Evolutionary conservation across 35 echinoderm and acorn worm species (phyloP).

Genomic region (Eucidaris tribuloides): DNA sequence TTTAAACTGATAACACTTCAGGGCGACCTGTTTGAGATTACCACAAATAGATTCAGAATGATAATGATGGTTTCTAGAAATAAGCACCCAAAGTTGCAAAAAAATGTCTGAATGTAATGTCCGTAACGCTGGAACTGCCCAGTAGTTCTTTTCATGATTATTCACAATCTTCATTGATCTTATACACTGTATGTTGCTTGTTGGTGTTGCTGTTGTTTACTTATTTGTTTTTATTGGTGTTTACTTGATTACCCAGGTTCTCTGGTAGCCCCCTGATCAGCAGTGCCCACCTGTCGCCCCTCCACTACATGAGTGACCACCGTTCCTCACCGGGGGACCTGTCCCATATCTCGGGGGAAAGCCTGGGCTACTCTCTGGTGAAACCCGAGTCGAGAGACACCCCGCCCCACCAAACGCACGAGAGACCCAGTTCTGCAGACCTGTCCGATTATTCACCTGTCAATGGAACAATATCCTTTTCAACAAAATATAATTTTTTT

Average conservation of each 20-base stretch:
- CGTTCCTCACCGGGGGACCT: slow-evolving; percentile 31
- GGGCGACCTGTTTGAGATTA: too few relatives aligned
- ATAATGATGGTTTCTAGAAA: too few relatives aligned
- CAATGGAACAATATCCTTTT: slow-evolving; percentile 97
- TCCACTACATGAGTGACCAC: slow-evolving; percentile 44
- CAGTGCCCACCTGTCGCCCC: not conserved
- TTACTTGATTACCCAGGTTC: slow-evolving; percentile 20
- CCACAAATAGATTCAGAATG: too few relatives aligned
- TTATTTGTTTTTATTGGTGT: too few relatives aligned
- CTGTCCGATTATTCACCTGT: slow-evolving; percentile 70
- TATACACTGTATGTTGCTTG: too few relatives aligned
- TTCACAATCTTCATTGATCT: too few relatives aligned
- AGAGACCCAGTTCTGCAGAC: slow-evolving; percentile 50
- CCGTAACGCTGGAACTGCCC: too few relatives aligned
- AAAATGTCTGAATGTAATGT: too few relatives aligned
- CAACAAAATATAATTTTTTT: not conserved
- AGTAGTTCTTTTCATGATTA: too few relatives aligned
- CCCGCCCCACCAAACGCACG: slow-evolving; percentile 17
- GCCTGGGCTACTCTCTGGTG: slow-evolving; percentile 46
- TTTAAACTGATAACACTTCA: too few relatives aligned
- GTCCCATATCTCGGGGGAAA: slow-evolving; percentile 35
- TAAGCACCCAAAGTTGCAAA: too few relatives aligned
- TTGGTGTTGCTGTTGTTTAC: too few relatives aligned
- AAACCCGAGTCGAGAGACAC: slow-evolving; percentile 63
- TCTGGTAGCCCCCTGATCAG: slow-evolving; percentile 45